These are phyloP conservation scores for Brachionus plicatilis DNA, from an alignment of 1,140 invertebrate genomes.

Conservation along the genomic window DNA sequence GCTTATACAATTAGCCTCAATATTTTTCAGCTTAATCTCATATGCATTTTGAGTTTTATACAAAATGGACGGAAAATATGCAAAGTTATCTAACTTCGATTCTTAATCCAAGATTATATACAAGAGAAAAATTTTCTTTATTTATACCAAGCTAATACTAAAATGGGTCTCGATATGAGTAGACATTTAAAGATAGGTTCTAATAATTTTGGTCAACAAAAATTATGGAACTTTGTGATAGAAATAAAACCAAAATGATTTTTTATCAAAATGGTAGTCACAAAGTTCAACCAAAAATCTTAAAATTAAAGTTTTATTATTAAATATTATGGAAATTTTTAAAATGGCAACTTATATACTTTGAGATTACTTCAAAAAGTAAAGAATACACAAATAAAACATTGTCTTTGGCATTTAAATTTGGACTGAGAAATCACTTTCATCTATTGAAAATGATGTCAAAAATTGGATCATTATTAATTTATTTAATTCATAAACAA, in stretches of 20 bases:
- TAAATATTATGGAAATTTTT: not conserved
- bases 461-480: not conserved
- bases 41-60: not conserved
- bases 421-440: not conserved
- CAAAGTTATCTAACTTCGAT: not conserved
- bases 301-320: not conserved
- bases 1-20: constrained; percentile 15
- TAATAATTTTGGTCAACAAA: not conserved
- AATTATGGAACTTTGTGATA: not conserved
- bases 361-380: not conserved
- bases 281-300: not conserved
- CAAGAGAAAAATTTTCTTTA: not conserved
- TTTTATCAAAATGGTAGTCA: not conserved
- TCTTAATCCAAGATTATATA: not conserved
- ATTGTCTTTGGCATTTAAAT: not conserved
- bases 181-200: not conserved
- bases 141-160: not conserved
- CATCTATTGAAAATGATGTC: not conserved
- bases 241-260: not conserved
- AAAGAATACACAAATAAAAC: not conserved
- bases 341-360: not conserved
- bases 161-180: not conserved
- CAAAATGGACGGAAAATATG: not conserved
- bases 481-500: not conserved
- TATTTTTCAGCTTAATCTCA: not conserved